These are phyloP conservation scores for Pimpla rufipes DNA, from an alignment of 2,888 invertebrate genomes.

Conservation along the genomic window DNA sequence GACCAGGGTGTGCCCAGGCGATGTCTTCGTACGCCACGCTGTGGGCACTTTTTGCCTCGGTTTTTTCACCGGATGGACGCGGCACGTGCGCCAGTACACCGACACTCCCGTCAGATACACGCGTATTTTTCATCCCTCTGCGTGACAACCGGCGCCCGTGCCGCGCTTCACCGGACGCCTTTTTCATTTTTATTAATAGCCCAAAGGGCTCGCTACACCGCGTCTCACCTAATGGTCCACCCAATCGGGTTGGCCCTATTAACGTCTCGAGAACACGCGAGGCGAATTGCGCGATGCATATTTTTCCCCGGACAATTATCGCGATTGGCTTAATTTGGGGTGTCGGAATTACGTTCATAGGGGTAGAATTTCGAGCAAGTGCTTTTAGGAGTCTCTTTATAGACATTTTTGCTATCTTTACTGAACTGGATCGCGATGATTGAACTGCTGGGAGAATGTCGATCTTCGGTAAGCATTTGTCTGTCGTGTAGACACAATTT, in stretches of 20 bases:
- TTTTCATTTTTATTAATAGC: slow-evolving; percentile 8
- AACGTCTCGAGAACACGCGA: slow-evolving; percentile 17
- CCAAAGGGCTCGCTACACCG: neutral
- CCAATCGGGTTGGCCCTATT: neutral
- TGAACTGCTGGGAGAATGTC: too few relatives aligned
- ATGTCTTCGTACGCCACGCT: slow-evolving; percentile 54
- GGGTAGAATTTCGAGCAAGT: neutral
- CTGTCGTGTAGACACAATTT: too few relatives aligned
- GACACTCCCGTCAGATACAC: slow-evolving; percentile 8
- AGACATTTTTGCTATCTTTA: too few relatives aligned
- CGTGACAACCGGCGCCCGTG: slow-evolving; percentile 8
- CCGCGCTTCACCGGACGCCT: neutral
- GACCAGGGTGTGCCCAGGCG: slow-evolving; percentile 76
- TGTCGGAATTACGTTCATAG: neutral
- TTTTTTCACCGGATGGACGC: slow-evolving; percentile 61
- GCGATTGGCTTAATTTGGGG: neutral
- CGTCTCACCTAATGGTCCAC: neutral
- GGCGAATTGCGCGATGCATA: neutral
- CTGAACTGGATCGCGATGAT: too few relatives aligned
- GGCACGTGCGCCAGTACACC: slow-evolving; percentile 39
- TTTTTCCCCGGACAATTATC: neutral
- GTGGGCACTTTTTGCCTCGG: slow-evolving; percentile 68
- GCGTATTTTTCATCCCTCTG: slow-evolving; percentile 62
- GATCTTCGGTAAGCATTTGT: too few relatives aligned
- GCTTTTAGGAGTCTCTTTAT: too few relatives aligned